phyloP scores from a whole-genome alignment of 2,888 invertebrate genomes.

The Aspidiotus rigidus region DNA sequence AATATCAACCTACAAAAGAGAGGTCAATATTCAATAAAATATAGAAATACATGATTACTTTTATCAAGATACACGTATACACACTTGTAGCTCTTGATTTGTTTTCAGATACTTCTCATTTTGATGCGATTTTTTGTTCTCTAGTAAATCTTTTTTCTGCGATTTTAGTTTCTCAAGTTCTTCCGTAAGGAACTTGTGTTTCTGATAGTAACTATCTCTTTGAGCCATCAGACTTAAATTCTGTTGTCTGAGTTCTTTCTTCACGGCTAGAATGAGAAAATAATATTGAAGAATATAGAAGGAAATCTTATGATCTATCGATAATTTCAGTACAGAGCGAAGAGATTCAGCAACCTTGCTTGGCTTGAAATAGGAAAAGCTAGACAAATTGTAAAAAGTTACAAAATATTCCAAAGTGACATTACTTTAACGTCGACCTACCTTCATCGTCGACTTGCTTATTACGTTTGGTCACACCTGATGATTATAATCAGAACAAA shows the following conservation, averaged over 20 bases:
- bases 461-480: no score
- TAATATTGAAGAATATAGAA: conserved; percentile 2
- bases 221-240: conserved; percentile 22
- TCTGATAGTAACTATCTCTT: conserved; percentile 15
- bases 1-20: conserved; percentile 22
- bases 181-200: conserved; percentile 16
- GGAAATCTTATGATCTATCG: neutral
- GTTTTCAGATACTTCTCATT: conserved; percentile 11
- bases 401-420: no score
- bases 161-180: conserved; percentile 18
- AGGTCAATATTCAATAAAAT: neutral
- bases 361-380: no score
- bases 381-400: no score
- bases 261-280: conserved; percentile 9
- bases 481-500: no score
- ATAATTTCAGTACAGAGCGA: no score
- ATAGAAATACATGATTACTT: neutral
- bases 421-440: no score
- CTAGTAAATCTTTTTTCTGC: conserved; percentile 10
- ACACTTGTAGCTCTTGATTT: conserved; percentile 19
- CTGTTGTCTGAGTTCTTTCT: conserved; percentile 27
- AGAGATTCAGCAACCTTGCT: no score
- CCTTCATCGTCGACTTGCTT: no score
- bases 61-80: neutral
- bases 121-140: conserved; percentile 12